phyloP scores from a whole-genome alignment of 2,888 invertebrate genomes.

The Lepetodrilus schrolli region DNA sequence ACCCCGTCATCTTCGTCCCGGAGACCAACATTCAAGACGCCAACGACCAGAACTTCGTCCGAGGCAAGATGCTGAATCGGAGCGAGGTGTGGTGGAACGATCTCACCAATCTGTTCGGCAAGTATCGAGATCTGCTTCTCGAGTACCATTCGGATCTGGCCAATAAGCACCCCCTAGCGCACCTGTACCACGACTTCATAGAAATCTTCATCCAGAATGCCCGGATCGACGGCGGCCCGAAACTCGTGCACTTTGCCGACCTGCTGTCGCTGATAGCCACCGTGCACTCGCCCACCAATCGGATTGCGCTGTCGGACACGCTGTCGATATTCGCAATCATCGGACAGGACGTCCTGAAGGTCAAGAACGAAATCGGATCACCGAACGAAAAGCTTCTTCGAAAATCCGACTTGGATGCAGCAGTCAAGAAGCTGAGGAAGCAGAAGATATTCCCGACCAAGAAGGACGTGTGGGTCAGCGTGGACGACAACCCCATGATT shows the following conservation, averaged over 20 bases:
- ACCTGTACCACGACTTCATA: conserved; percentile 36
- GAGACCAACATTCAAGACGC: not conserved
- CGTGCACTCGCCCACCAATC: conserved; percentile 46
- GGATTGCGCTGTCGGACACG: conserved; percentile 46
- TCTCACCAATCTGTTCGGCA: conserved; percentile 62
- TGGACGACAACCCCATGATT: conserved; percentile 67
- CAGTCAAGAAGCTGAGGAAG: conserved; percentile 33
- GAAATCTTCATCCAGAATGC: conserved; percentile 47
- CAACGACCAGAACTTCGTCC: conserved; percentile 33
- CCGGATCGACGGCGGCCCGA: conserved; percentile 52
- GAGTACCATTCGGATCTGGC: conserved; percentile 57
- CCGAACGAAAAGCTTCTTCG: not conserved
- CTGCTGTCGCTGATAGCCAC: conserved; percentile 54
- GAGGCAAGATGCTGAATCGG: conserved; percentile 57
- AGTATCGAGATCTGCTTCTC: conserved; percentile 48
- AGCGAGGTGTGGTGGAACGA: conserved; percentile 71
- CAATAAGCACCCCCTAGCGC: conserved; percentile 46
- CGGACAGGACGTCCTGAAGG: conserved; percentile 43
- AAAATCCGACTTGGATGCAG: conserved; percentile 23
- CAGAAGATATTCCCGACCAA: conserved; percentile 64
- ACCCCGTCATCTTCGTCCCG: conserved; percentile 68
- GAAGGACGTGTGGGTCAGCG: conserved; percentile 58
- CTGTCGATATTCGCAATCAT: conserved; percentile 53
- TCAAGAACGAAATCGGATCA: not conserved
- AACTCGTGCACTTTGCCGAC: conserved; percentile 58